phyloP scores from a whole-genome alignment of 2,888 invertebrate genomes.

The Acrobasis consociella region DNA sequence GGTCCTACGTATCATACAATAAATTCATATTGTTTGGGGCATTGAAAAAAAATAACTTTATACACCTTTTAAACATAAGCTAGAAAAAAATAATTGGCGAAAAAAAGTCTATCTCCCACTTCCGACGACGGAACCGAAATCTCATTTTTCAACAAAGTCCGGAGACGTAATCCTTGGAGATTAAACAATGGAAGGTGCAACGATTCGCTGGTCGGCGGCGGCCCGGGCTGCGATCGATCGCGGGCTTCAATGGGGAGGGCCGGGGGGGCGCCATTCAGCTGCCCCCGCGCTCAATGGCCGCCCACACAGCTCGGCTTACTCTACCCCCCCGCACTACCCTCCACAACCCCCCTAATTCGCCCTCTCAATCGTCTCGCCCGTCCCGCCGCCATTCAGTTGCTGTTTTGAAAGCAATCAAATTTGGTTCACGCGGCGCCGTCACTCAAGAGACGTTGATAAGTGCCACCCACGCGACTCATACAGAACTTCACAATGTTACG shows the following conservation, averaged over 20 bases:
- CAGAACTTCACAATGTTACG: background rate
- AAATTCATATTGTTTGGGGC: no score
- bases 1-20: no score
- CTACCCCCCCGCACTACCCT: constrained; percentile 45
- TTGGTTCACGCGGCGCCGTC: constrained; percentile 38
- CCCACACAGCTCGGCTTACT: constrained; percentile 64
- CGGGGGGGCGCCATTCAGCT: constrained; percentile 72
- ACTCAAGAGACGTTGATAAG: constrained; percentile 33
- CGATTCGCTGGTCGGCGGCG: constrained; percentile 36
- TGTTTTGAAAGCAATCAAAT: constrained; percentile 67
- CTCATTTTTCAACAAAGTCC: background rate
- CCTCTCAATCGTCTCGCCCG: constrained; percentile 58
- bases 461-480: constrained; percentile 25
- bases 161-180: background rate
- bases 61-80: no score
- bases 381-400: constrained; percentile 60
- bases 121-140: background rate
- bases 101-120: background rate
- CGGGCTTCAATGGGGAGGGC: constrained; percentile 63
- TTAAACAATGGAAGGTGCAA: constrained; percentile 9
- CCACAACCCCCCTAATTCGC: constrained; percentile 53
- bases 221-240: constrained; percentile 65
- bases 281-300: constrained; percentile 79
- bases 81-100: background rate
- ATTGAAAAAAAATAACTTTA: no score